phyloP scores from a whole-genome alignment of 2,888 invertebrate species.

The Opisthograptis luteolata region DNA sequence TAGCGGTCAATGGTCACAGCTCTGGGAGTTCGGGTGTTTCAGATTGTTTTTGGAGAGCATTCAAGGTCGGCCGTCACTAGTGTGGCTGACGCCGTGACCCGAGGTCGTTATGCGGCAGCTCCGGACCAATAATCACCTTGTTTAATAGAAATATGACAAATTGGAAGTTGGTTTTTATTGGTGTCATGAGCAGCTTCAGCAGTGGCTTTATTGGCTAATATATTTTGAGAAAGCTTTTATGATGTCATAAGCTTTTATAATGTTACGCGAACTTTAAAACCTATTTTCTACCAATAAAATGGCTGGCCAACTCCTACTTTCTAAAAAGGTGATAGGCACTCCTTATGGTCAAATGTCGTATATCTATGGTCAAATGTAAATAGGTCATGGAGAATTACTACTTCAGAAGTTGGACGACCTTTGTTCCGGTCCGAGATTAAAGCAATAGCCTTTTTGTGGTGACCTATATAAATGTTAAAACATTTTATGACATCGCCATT shows the following conservation, averaged over 20 bases:
- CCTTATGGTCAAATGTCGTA: too few relatives aligned
- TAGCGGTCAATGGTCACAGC: conserved; percentile 74
- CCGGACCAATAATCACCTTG: conserved; percentile 19
- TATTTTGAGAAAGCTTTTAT: conserved; percentile 28
- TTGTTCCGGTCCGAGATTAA: conserved; percentile 19
- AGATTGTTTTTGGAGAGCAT: conserved; percentile 50
- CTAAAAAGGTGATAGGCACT: conserved; percentile 18
- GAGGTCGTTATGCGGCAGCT: conserved; percentile 11
- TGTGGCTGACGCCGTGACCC: conserved; percentile 23
- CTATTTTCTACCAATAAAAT: conserved; percentile 24
- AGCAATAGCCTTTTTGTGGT: conserved; percentile 23
- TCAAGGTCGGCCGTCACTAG: conserved; percentile 58
- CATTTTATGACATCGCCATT: conserved; percentile 39
- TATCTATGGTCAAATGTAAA: conserved; percentile 3
- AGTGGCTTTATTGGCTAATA: conserved; percentile 27
- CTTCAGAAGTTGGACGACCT: conserved; percentile 25
- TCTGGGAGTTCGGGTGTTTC: conserved; percentile 47
- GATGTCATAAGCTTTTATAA: conserved; percentile 29
- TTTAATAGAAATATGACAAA: conserved; percentile 5
- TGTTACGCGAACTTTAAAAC: conserved; percentile 19
- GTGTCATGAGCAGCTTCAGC: conserved; percentile 10
- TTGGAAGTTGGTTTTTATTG: conserved; percentile 1
- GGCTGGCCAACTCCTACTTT: conserved; percentile 9
- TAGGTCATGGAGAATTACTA: conserved; percentile 19
- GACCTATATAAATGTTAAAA: conserved; percentile 42